Percentiles rank a stretch among this genome's conserved stretches.
Evolutionary conservation across 2,888 invertebrate genomes (phyloP).

Genomic region (Ceramica pisi): DNA sequence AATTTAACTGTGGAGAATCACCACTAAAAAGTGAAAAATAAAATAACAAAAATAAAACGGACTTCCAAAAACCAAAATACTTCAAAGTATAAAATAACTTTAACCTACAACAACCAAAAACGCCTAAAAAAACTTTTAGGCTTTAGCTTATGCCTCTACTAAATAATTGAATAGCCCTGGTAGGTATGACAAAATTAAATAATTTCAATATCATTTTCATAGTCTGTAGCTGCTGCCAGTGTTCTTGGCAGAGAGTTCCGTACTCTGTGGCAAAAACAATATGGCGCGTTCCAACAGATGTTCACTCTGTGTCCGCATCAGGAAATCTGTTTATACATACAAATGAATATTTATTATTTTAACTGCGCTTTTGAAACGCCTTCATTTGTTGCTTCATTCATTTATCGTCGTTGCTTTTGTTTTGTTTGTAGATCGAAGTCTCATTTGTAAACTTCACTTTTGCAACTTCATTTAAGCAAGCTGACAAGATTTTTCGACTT

Average conservation of each 20-base stretch:
- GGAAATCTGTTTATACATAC: slow-evolving; percentile 6
- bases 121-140: no score
- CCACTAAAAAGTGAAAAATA: no score
- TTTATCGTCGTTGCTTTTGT: not conserved
- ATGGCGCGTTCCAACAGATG: slow-evolving; percentile 34
- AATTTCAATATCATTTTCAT: no score
- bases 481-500: not conserved
- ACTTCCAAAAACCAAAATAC: no score
- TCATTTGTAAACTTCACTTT: not conserved
- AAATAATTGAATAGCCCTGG: no score
- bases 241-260: not conserved
- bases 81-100: no score
- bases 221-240: no score
- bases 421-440: not conserved
- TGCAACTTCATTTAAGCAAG: not conserved
- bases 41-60: no score
- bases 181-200: no score
- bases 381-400: slow-evolving; percentile 20
- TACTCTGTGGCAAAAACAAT: not conserved
- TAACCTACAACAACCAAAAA: no score
- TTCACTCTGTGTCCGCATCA: not conserved
- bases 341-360: slow-evolving; percentile 21
- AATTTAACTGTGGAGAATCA: no score
- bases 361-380: slow-evolving; percentile 7
- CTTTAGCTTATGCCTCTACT: no score